Evolutionary conservation across 30 jellyfish, hydroid and myxozoan species (phyloP).

Genomic region (Sanderia malayensis): DNA sequence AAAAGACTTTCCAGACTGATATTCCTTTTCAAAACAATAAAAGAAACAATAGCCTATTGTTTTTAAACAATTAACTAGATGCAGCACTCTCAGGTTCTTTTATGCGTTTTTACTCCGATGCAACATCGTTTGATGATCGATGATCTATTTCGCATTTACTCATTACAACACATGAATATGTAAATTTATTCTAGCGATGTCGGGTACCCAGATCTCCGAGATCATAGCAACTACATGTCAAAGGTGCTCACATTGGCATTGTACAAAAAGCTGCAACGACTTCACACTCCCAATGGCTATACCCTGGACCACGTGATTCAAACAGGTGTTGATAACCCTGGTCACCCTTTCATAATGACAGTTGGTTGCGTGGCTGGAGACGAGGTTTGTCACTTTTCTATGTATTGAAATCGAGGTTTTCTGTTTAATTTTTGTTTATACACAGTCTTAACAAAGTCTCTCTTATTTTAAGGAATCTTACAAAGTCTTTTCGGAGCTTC

Average conservation of each 20-base stretch:
- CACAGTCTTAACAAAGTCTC: neutral
- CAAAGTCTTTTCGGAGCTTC: slow-evolving; percentile 52
- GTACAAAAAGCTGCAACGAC: slow-evolving; percentile 49
- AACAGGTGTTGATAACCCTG: slow-evolving; percentile 95
- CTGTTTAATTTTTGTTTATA: too few species aligned
- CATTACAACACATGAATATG: too few species aligned
- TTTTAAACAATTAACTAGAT: too few species aligned
- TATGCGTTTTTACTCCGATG: too few species aligned
- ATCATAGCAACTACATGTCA: slow-evolving; percentile 80
- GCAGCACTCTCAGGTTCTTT: too few species aligned
- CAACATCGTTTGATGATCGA: too few species aligned
- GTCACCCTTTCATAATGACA: slow-evolving; percentile 80
- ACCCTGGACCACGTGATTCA: slow-evolving; percentile 84
- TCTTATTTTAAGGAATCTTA: slow-evolving; percentile 56
- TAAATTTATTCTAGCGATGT: too few species aligned
- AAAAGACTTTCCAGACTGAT: too few species aligned
- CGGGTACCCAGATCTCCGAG: slow-evolving; percentile 74
- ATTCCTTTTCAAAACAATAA: too few species aligned
- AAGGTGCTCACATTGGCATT: slow-evolving; percentile 64
- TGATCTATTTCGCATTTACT: too few species aligned
- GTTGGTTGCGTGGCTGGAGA: slow-evolving; percentile 97
- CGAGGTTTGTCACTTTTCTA: slow-evolving; percentile 65
- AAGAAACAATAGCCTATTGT: too few species aligned
- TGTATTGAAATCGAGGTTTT: neutral
- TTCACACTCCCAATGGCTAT: slow-evolving; percentile 73